Conservation (phyloP, 2,797 vertebrate species). For the Melopsittacus undulatus region DNA sequence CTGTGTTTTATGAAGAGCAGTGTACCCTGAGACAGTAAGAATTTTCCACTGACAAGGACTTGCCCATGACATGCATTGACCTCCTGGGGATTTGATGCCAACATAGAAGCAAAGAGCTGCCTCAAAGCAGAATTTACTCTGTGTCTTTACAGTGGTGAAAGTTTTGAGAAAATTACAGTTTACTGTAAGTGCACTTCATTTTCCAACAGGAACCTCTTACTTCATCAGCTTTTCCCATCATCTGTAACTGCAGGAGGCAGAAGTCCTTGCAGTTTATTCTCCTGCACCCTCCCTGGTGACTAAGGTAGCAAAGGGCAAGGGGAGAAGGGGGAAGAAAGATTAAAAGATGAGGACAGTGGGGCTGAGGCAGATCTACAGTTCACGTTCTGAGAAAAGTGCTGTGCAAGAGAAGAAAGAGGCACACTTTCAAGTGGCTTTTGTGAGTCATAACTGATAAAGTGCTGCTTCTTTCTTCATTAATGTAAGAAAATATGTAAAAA, state of each 20-base stretch:
- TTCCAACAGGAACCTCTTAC: neutral
- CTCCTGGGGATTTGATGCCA: neutral
- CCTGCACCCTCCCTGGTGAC: neutral
- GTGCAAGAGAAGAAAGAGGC: neutral
- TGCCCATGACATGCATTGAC: neutral
- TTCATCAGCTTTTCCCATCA: neutral
- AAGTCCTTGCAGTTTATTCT: neutral
- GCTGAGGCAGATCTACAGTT: neutral
- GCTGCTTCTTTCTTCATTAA: neutral
- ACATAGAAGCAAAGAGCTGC: neutral
- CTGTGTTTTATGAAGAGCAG: neutral
- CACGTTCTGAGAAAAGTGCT: neutral
- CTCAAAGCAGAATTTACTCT: neutral
- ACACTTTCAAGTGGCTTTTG: accelerated
- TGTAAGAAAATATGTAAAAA: neutral
- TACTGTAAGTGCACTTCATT: neutral
- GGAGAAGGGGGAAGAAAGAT: neutral
- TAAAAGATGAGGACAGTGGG: neutral
- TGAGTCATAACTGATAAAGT: neutral
- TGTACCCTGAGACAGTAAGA: neutral
- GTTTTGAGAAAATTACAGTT: neutral
- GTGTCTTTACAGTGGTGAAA: neutral
- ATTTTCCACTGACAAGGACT: neutral
- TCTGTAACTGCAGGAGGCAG: neutral
- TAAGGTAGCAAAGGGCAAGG: neutral